phyloP scores from a whole-genome alignment of 1,140 invertebrate species.

The Temnothorax longispinosus region DNA sequence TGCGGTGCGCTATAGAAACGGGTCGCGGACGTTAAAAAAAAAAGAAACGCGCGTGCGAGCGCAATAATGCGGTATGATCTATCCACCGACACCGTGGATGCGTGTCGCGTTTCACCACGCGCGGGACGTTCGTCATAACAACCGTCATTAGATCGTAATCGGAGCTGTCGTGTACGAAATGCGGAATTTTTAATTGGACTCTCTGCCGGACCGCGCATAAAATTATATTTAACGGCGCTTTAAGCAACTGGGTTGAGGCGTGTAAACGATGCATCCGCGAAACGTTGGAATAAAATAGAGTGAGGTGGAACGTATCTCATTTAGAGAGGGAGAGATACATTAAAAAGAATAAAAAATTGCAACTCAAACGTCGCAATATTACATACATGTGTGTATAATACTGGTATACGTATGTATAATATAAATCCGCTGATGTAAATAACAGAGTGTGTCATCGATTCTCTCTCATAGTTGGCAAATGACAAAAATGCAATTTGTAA shows the following conservation, averaged over 20 bases:
- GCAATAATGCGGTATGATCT: conserved; percentile 24
- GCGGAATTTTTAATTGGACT: conserved; percentile 19
- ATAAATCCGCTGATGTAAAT: background rate
- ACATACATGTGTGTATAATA: background rate
- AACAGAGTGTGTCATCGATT: background rate
- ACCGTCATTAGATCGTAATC: conserved; percentile 14
- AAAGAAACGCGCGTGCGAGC: background rate
- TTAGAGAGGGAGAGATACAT: background rate
- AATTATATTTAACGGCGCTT: conserved; percentile 38
- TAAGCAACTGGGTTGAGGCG: conserved; percentile 16
- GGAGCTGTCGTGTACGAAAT: conserved; percentile 7
- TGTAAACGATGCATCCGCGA: background rate
- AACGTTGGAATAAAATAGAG: background rate
- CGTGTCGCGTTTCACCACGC: background rate
- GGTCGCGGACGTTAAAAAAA: background rate
- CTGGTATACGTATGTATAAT: background rate
- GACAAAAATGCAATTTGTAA: background rate
- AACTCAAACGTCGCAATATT: background rate
- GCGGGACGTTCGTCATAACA: conserved; percentile 1
- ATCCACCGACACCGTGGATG: background rate
- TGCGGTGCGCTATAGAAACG: background rate
- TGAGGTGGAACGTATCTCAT: background rate
- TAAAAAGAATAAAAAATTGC: conserved; percentile 9
- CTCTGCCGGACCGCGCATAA: background rate
- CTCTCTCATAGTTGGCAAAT: background rate